These are phyloP conservation scores for Echinops telfairi DNA, from an alignment of 2,113 vertebrate genomes.

Conservation along the genomic window DNA sequence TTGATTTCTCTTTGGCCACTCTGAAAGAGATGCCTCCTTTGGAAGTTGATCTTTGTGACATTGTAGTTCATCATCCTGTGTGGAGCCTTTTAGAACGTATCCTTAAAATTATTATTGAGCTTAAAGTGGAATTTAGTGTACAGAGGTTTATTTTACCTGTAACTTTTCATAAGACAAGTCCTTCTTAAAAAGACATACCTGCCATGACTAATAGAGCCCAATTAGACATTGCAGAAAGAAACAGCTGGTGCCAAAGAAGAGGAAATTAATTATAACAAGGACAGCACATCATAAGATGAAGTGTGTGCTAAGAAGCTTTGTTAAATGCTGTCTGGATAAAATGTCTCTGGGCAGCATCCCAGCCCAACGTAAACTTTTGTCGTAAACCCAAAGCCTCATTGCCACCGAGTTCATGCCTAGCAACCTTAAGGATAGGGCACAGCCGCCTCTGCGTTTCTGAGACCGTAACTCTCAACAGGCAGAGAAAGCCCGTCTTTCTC, in stretches of 20 bases:
- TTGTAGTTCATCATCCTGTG: not conserved
- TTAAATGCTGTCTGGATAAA: not conserved
- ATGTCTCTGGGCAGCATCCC: not conserved
- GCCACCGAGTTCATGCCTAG: no score
- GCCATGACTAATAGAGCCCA: not conserved
- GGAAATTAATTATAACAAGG: conserved; percentile 27
- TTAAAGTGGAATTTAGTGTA: conserved; percentile 27
- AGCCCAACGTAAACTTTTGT: not conserved
- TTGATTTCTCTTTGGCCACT: not conserved
- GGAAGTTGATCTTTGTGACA: not conserved
- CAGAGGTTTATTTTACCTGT: not conserved
- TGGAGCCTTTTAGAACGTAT: not conserved
- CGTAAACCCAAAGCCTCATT: no score
- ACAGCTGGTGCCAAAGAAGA: conserved; percentile 21
- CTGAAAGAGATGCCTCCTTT: not conserved
- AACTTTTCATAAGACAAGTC: not conserved
- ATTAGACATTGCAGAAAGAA: not conserved
- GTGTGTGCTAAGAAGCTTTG: not conserved
- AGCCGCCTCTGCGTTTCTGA: no score
- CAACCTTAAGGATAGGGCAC: no score
- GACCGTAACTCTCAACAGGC: no score
- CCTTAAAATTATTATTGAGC: conserved; percentile 12
- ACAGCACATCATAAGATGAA: not conserved
- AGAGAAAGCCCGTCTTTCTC: no score
- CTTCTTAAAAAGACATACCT: not conserved